Base-by-base conservation (phyloP, 2,888 invertebrate genomes). In the Phengaris arion region DNA sequence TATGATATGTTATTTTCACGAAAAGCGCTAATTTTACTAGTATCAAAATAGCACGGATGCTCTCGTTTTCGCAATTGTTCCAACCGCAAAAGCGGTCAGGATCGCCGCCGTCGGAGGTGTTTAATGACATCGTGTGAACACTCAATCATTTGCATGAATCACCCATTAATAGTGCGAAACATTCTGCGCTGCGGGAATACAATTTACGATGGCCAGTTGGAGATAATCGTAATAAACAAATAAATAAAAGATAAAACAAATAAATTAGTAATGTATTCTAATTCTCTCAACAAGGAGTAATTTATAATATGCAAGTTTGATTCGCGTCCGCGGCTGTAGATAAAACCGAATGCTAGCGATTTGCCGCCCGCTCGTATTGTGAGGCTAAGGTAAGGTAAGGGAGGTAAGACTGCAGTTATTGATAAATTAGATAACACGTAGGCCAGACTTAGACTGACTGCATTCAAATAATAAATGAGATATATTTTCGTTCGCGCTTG, bases 81-180 rank as follows among this genome's bases (percentile, higher is more conserved):
- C 9, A 46, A 69, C 46, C 69, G 52, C 52, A 52, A 72, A 72
- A 15, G 72, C 72, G 72, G 72, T 72, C 72, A 72, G 72, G 54
- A 72, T 35, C 22, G 48, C 46, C 48, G 69, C 48, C 46, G 48
- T 13, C 69, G 10, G 54, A 15, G 72, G 52, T 72, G 52, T 72
- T 52, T 72, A 54, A 54, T 72, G 35, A 54, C 54, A 72, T 52
- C 72, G 72, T 64, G 35, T 3, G 35, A 64, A 64, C 64, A 45
- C 64, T 64, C 64, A 64, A 64, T 64, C 64, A 64, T 64, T 64
- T 13, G 64, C 64, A 35, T 64, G 64, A 64, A 64, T 64, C 35
- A 64, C 35, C 35, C 35, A 64, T 64, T 45, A 35, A 64, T 64
- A 64, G 64, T 35, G 13, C 64, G 35, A 45, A 64, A 64, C 64